Evolutionary conservation across 2,113 vertebrate genomes (phyloP).

Genomic region (Psophia crepitans): DNA sequence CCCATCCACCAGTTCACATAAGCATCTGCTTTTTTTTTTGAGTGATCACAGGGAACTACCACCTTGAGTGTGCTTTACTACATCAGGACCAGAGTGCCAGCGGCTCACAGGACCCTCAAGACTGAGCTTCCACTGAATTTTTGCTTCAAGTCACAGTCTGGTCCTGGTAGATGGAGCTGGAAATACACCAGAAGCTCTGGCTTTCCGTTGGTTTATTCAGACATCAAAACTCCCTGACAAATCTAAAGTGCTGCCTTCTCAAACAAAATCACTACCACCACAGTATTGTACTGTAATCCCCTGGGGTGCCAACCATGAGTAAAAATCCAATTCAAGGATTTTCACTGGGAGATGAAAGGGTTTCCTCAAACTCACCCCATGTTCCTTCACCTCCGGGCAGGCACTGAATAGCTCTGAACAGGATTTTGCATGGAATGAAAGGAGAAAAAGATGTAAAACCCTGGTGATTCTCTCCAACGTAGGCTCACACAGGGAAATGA

Average conservation of each 20-base stretch:
- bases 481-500: background rate
- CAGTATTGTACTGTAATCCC: background rate
- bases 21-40: background rate
- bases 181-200: background rate
- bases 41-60: background rate
- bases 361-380: background rate
- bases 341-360: background rate
- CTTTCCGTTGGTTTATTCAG: background rate
- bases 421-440: constrained; percentile 28
- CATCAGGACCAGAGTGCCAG: background rate
- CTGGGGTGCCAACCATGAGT: background rate
- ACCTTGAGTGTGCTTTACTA: background rate
- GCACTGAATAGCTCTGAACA: background rate
- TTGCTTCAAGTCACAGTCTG: background rate
- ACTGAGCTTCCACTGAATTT: background rate
- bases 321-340: constrained; percentile 8
- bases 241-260: background rate
- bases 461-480: background rate
- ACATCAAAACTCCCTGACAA: background rate
- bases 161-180: background rate
- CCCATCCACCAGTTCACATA: background rate
- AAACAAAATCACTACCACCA: background rate
- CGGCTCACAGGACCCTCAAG: background rate
- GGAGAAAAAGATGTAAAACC: background rate
- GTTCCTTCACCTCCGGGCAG: background rate